Base-by-base conservation (phyloP, 2,888 invertebrate species). In the Tachina grossa region DNA sequence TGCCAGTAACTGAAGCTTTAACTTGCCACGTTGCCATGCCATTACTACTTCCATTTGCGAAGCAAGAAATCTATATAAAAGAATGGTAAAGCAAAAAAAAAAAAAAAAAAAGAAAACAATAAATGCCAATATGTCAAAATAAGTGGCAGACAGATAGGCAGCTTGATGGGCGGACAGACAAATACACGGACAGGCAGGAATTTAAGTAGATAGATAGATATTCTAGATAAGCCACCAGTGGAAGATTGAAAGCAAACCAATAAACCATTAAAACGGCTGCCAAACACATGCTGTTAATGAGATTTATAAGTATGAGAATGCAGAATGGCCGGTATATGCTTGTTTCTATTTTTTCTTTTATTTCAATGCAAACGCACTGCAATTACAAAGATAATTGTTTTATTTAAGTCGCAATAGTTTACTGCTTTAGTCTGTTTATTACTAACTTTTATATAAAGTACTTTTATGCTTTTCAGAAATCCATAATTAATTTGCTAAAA, bases 211-310 rank as follows among this genome's bases (percentile, higher is more conserved):
- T 22, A 45, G 43, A 55, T 22, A 71, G 72, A 72, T 49, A 65
- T 76, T 68, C 49, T 3, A 71, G 76, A 83, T 78, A 83, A 72
- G 66, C 66, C 61, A 47, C 59, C 53, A 63, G 31, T 6, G 1
- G 41, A 55, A 72, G 51, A 49, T 79, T 69, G 57, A 71, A 71
- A 71, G 63, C 53, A 81, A 81, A 68, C 68, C 61, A 72, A 81
- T 81, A 77, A 81, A 41, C 72, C 72, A 72, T 81, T 81, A 81
- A 81, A 80, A 74, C 77, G 81, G 81, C 84, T 84, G 84, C 66
- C 81, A 81, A 81, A 69, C 84, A 77, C 81, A 84, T 76, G 80
- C 77, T 74, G 76, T 57, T 81, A 81, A 84, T 84, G 77, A 81
- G 81, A 81, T 84, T 80, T 80, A 81, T 77, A 81, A 84, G 61